Evolutionary conservation across 2,888 invertebrate species (phyloP).

Genomic region (Craniophora ligustri): DNA sequence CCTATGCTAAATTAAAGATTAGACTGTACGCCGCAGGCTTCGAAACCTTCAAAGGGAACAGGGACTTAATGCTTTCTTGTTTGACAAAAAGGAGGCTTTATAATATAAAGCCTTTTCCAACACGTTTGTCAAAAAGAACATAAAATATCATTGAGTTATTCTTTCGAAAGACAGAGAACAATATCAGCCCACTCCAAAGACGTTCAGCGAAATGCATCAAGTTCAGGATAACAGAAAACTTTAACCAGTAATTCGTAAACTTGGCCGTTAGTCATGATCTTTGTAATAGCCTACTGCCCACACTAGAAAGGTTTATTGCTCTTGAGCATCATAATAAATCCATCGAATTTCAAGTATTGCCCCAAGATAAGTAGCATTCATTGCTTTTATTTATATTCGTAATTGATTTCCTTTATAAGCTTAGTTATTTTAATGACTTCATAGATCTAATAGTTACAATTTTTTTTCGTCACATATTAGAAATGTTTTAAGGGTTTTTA

Average conservation of each 20-base stretch:
- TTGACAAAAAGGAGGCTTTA: background rate
- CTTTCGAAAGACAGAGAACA: conserved; percentile 2
- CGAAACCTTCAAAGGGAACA: too few relatives aligned
- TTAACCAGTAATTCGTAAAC: conserved; percentile 46
- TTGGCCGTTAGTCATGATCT: conserved; percentile 39
- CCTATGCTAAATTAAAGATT: too few relatives aligned
- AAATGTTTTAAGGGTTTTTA: too few relatives aligned
- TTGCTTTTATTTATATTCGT: conserved; percentile 48
- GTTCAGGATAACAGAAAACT: conserved; percentile 38
- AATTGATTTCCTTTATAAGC: conserved; percentile 39
- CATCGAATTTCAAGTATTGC: conserved; percentile 42
- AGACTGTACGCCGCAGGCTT: background rate
- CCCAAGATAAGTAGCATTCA: conserved; percentile 43
- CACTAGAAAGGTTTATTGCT: conserved; percentile 46
- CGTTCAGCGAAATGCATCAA: conserved; percentile 23
- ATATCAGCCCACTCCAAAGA: conserved; percentile 15
- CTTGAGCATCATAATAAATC: conserved; percentile 50
- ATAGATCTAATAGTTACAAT: conserved; percentile 14
- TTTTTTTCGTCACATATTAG: background rate
- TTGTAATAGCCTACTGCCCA: conserved; percentile 52
- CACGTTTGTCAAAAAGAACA: background rate
- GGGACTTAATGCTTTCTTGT: background rate
- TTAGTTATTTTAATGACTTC: conserved; percentile 23
- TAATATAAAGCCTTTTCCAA: background rate
- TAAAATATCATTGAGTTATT: conserved; percentile 1